Percentiles rank a stretch among this genome's conserved stretches.
These are phyloP conservation scores for Drosophila biarmipes DNA, from an alignment of 1,140 invertebrate genomes.

Conservation along the genomic window DNA sequence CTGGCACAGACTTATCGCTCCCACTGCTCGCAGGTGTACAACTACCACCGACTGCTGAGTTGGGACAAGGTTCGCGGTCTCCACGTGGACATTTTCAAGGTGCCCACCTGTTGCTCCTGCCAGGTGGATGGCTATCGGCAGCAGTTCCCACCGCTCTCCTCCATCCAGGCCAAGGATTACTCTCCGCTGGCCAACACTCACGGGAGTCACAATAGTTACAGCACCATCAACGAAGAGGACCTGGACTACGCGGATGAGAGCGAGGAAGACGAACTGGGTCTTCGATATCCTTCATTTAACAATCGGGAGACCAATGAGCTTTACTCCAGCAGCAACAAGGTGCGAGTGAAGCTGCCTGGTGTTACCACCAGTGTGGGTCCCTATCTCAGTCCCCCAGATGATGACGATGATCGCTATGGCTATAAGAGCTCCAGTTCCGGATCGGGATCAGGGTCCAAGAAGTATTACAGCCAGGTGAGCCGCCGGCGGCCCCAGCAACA, in stretches of 20 bases:
- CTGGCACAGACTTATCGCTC: slow-evolving; percentile 92
- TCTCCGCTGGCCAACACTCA: slow-evolving; percentile 45
- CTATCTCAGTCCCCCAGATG: slow-evolving; percentile 77
- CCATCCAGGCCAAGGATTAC: slow-evolving; percentile 72
- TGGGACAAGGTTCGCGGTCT: slow-evolving; percentile 93
- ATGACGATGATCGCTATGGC: slow-evolving; percentile 39
- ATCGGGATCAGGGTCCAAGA: slow-evolving; percentile 41
- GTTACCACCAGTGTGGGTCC: slow-evolving; percentile 67
- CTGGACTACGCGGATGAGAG: slow-evolving; percentile 76
- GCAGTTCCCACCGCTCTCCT: slow-evolving; percentile 86
- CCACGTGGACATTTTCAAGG: slow-evolving; percentile 95
- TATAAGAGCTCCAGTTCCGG: slow-evolving; percentile 49
- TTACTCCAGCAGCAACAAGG: slow-evolving; percentile 66
- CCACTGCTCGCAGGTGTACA: slow-evolving; percentile 93
- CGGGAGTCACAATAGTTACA: slow-evolving; percentile 60
- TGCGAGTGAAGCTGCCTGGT: slow-evolving; percentile 63
- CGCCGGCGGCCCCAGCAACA: slow-evolving; percentile 61
- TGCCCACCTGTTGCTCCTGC: slow-evolving; percentile 93
- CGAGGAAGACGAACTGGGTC: slow-evolving; percentile 72
- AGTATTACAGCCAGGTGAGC: slow-evolving; percentile 52
- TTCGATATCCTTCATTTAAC: slow-evolving; percentile 52
- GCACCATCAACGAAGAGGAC: slow-evolving; percentile 75
- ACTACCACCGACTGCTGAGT: slow-evolving; percentile 93
- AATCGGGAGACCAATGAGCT: slow-evolving; percentile 68
- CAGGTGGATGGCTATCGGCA: slow-evolving; percentile 91